Evolutionary conservation across 2,888 invertebrate genomes (phyloP).

Genomic region (Clistopyga incitator): DNA sequence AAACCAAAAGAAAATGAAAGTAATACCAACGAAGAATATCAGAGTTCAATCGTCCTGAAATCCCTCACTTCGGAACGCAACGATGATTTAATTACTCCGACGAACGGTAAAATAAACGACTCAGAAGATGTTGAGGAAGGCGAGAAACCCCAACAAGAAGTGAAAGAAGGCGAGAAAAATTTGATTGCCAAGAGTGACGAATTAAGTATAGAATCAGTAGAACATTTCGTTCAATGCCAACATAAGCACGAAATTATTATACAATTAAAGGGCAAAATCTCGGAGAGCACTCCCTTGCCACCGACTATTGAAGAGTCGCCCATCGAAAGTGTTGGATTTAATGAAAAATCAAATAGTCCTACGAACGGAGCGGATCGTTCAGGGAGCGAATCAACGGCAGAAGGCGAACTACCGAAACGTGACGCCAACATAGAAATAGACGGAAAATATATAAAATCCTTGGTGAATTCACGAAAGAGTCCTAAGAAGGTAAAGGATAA

Average conservation of each 20-base stretch:
- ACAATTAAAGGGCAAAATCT: conserved; percentile 7
- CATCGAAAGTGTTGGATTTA: not conserved
- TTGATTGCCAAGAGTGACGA: not conserved
- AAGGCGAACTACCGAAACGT: conserved; percentile 45
- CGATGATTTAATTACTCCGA: not conserved
- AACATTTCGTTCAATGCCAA: conserved; percentile 1
- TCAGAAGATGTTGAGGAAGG: not conserved
- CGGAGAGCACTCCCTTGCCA: conserved; percentile 18
- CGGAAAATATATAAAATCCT: conserved; percentile 81
- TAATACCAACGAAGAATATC: not conserved
- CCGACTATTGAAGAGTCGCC: conserved; percentile 16
- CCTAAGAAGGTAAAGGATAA: conserved; percentile 74
- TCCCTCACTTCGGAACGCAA: not conserved
- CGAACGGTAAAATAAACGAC: conserved; percentile 9
- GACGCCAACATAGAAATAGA: conserved; percentile 77
- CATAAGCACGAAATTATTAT: conserved; percentile 25
- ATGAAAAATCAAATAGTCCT: conserved; percentile 10
- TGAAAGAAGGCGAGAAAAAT: not conserved
- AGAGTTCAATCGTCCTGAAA: not conserved
- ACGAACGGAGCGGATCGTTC: conserved; percentile 11
- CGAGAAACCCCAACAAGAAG: conserved; percentile 2
- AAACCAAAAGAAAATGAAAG: conserved; percentile 2
- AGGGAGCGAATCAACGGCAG: conserved; percentile 24
- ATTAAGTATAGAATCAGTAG: not conserved
- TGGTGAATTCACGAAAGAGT: conserved; percentile 80